phyloP scores from a whole-genome alignment of 1,140 invertebrate genomes.

The Temnothorax longispinosus region DNA sequence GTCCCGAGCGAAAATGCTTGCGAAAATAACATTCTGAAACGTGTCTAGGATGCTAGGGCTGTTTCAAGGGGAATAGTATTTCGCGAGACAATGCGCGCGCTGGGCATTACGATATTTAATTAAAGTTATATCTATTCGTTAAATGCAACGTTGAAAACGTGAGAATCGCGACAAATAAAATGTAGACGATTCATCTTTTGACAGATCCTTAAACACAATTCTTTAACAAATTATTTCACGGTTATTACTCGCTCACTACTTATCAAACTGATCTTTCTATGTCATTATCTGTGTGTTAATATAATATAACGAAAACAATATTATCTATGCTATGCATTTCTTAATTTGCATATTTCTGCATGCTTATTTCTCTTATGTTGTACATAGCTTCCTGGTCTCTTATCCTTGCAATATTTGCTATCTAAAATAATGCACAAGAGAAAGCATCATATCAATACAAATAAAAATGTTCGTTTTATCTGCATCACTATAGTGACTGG shows the following conservation, averaged over 20 bases:
- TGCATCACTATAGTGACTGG: too few relatives aligned
- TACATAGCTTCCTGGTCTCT: not conserved
- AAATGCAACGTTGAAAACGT: not conserved
- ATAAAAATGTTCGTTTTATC: not conserved
- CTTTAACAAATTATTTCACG: not conserved
- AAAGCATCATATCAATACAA: not conserved
- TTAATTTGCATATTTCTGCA: not conserved
- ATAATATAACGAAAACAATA: not conserved
- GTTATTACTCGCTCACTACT: not conserved
- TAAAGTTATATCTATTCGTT: not conserved
- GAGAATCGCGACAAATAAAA: not conserved
- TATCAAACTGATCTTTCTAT: not conserved
- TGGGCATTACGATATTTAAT: constrained; percentile 1
- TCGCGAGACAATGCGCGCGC: not conserved
- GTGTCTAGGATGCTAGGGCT: constrained; percentile 36
- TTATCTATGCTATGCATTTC: not conserved
- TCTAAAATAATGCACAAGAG: not conserved
- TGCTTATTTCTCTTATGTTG: not conserved
- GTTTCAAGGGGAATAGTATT: not conserved
- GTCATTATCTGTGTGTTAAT: not conserved
- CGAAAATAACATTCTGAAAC: constrained; percentile 69
- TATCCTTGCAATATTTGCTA: not conserved
- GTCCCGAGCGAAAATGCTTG: constrained; percentile 51
- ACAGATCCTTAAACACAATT: not conserved
- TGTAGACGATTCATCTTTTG: not conserved